phyloP scores from a whole-genome alignment of 2,797 vertebrate species.

The Florisuga fusca region DNA sequence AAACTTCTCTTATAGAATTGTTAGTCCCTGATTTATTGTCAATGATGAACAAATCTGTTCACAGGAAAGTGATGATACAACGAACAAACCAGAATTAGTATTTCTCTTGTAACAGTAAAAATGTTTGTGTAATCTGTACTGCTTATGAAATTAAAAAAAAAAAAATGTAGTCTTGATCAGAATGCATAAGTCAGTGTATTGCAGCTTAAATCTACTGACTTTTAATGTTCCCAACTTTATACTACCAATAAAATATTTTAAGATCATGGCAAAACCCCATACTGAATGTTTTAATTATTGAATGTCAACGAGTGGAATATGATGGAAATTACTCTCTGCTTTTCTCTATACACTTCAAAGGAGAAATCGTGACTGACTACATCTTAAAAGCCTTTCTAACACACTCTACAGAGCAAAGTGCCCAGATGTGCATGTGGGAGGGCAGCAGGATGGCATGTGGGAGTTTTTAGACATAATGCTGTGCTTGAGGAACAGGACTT shows the following conservation, averaged over 20 bases:
- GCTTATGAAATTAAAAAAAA: not conserved
- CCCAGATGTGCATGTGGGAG: accelerated
- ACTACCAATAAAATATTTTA: constrained; percentile 52
- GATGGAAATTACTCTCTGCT: not conserved
- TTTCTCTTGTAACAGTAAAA: not conserved
- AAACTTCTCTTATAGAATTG: not conserved
- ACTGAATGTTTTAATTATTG: not conserved
- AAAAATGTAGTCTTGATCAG: constrained; percentile 15
- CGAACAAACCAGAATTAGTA: no score
- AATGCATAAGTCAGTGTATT: not conserved
- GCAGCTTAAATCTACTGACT: constrained; percentile 27
- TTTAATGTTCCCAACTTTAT: constrained; percentile 18
- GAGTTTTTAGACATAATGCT: accelerated
- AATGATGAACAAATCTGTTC: not conserved
- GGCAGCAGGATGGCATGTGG: accelerated
- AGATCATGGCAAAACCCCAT: not conserved
- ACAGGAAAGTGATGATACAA: not conserved
- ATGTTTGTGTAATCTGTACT: not conserved
- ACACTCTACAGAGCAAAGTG: accelerated
- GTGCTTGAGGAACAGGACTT: not conserved
- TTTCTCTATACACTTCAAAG: not conserved
- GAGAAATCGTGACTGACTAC: accelerated
- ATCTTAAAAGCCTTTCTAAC: not conserved
- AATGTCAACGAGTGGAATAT: not conserved
- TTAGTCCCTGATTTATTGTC: not conserved